phyloP scores from a whole-genome alignment of 2,797 vertebrate genomes.

The Melanotaenia maccullochi region DNA sequence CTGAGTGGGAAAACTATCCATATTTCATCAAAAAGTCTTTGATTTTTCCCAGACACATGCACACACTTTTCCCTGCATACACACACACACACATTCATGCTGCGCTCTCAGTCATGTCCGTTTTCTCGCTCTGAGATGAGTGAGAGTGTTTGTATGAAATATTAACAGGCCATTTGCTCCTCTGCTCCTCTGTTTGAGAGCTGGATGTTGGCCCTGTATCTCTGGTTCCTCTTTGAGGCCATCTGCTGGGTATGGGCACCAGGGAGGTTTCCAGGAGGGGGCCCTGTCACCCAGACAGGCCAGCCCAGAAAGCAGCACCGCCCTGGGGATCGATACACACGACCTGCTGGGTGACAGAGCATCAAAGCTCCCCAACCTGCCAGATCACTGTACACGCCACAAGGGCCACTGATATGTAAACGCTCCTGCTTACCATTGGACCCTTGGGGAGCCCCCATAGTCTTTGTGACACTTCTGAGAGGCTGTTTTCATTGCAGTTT shows the following conservation, averaged over 20 bases:
- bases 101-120: slow-evolving; percentile 58
- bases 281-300: slow-evolving; percentile 75
- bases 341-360: slow-evolving; percentile 79
- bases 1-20: slow-evolving; percentile 66
- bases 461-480: slow-evolving; percentile 76
- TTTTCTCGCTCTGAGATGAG: slow-evolving; percentile 74
- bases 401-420: slow-evolving; percentile 71
- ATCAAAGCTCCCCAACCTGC: slow-evolving; percentile 79
- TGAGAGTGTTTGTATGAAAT: slow-evolving; percentile 82
- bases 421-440: slow-evolving; percentile 60
- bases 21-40: slow-evolving; percentile 78
- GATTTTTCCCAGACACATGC: slow-evolving; percentile 62
- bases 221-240: slow-evolving; percentile 87
- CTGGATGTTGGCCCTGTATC: slow-evolving; percentile 82
- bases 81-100: slow-evolving; percentile 34
- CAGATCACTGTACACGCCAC: slow-evolving; percentile 77
- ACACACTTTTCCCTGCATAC: slow-evolving; percentile 41
- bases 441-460: slow-evolving; percentile 46
- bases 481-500: slow-evolving; percentile 65
- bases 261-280: slow-evolving; percentile 79
- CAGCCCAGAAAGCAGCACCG: slow-evolving; percentile 72
- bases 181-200: slow-evolving; percentile 80
- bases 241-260: slow-evolving; percentile 85
- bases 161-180: slow-evolving; percentile 84
- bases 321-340: slow-evolving; percentile 74